These are phyloP conservation scores for Silurus glanis DNA, from an alignment of 2,113 vertebrate species.

Conservation along the genomic window DNA sequence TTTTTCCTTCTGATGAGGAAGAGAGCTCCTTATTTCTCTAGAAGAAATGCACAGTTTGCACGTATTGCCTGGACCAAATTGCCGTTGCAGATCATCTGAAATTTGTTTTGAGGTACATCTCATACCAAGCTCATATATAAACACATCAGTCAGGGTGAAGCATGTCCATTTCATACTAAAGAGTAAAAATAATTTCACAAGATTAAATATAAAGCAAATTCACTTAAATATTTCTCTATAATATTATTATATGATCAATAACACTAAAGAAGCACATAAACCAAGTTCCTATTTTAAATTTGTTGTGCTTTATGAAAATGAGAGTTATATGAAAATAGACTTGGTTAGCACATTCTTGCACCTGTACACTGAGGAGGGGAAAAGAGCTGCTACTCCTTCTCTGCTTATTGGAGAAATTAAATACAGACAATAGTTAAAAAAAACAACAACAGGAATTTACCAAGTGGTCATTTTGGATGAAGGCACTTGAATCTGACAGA, in stretches of 20 bases:
- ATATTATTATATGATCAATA: slow-evolving; percentile 22
- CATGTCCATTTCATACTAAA: slow-evolving; percentile 23
- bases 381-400: slow-evolving; percentile 41
- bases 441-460: slow-evolving; percentile 65
- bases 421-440: slow-evolving; percentile 8
- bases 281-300: slow-evolving; percentile 43
- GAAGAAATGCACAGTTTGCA: slow-evolving; percentile 32
- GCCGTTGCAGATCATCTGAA: slow-evolving; percentile 12
- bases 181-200: slow-evolving; percentile 13
- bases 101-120: slow-evolving; percentile 40
- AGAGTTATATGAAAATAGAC: slow-evolving; percentile 45
- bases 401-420: slow-evolving; percentile 32
- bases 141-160: slow-evolving; percentile 27
- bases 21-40: slow-evolving; percentile 6
- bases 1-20: neutral
- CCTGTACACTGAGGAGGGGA: slow-evolving; percentile 34
- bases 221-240: slow-evolving; percentile 34
- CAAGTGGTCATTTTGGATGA: slow-evolving; percentile 91
- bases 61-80: slow-evolving; percentile 46
- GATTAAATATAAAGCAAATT: slow-evolving; percentile 15
- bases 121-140: slow-evolving; percentile 40
- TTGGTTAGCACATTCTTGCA: slow-evolving; percentile 46
- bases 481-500: slow-evolving; percentile 95
- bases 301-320: slow-evolving; percentile 52
- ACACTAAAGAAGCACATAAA: slow-evolving; percentile 31